Evolutionary conservation across 1,140 invertebrate genomes (phyloP).

Genomic region (Solenopsis invicta): DNA sequence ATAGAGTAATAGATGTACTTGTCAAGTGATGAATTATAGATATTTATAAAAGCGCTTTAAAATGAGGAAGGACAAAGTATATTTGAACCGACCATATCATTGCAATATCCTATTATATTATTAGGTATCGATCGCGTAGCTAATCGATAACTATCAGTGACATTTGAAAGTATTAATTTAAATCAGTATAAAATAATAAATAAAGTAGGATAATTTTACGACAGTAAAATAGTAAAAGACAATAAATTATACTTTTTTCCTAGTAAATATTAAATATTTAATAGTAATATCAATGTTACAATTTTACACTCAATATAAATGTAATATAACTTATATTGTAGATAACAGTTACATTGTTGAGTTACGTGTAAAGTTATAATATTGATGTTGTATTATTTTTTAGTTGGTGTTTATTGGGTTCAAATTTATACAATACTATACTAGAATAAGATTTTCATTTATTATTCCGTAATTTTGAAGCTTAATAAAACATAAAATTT

Average conservation of each 20-base stretch:
- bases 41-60: constrained; percentile 27
- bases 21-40: constrained; percentile 42
- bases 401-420: too few species aligned
- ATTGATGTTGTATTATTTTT: too few species aligned
- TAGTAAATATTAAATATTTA: too few species aligned
- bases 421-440: too few species aligned
- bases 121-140: not conserved
- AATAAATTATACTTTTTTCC: not conserved
- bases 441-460: not conserved
- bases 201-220: not conserved
- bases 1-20: constrained; percentile 16
- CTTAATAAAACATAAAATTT: constrained; percentile 3
- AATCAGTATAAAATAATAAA: not conserved
- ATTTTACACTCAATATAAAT: too few species aligned
- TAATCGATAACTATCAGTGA: not conserved
- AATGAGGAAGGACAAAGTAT: not conserved
- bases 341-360: too few species aligned
- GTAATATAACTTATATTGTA: too few species aligned
- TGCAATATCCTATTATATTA: not conserved
- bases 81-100: not conserved
- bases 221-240: not conserved
- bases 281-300: too few species aligned
- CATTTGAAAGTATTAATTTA: not conserved
- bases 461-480: not conserved
- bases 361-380: too few species aligned